These are phyloP conservation scores for Oreamnos americanus DNA, from an alignment of 2,113 vertebrate genomes.

Conservation along the genomic window DNA sequence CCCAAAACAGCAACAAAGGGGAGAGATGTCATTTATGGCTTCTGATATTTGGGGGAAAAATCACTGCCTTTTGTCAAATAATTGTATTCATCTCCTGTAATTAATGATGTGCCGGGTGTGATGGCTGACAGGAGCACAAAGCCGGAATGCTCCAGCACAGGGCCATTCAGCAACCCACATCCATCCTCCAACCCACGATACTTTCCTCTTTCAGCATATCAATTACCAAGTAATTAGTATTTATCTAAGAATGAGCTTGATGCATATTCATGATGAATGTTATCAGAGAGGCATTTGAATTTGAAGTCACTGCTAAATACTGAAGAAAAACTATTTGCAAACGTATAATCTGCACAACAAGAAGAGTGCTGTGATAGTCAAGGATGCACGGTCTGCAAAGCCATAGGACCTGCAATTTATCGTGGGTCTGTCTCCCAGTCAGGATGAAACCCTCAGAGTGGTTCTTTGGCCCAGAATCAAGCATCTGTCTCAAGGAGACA, in stretches of 20 bases:
- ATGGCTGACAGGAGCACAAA: background rate
- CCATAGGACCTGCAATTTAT: background rate
- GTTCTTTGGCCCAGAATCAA: background rate
- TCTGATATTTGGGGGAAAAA: background rate
- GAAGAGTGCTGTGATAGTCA: background rate
- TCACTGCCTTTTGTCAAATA: background rate
- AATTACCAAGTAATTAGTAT: slow-evolving; percentile 52
- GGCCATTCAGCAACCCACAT: background rate
- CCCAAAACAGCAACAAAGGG: background rate
- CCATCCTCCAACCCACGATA: background rate
- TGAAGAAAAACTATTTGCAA: background rate
- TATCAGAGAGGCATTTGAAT: background rate
- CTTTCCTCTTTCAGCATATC: slow-evolving; percentile 33
- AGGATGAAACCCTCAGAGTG: background rate
- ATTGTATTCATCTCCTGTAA: background rate
- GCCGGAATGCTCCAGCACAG: background rate
- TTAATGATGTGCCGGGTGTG: background rate
- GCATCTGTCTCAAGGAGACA: background rate
- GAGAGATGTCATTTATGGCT: background rate
- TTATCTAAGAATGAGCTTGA: slow-evolving; percentile 24
- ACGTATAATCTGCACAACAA: background rate
- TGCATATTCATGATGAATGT: slow-evolving; percentile 43
- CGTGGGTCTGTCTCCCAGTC: background rate
- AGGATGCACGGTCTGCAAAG: background rate
- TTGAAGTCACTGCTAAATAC: background rate